Evolutionary conservation across 2,888 invertebrate genomes (phyloP).

Genomic region (Sturmia bella): DNA sequence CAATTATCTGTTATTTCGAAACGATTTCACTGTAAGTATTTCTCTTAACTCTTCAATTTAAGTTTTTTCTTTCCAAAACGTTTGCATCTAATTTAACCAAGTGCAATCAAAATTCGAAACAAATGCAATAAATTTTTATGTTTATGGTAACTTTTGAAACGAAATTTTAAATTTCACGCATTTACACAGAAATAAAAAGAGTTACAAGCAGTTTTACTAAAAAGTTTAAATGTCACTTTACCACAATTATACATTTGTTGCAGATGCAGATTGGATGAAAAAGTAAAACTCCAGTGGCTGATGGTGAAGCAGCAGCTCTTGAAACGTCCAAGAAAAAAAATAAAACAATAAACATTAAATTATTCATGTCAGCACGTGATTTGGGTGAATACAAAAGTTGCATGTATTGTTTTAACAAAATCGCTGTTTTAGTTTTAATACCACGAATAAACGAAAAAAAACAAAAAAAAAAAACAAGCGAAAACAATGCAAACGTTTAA

Average conservation of each 20-base stretch:
- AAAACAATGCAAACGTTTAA: constrained; percentile 63
- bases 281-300: constrained; percentile 31
- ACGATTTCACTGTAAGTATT: neutral
- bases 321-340: constrained; percentile 11
- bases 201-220: constrained; percentile 16
- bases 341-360: constrained; percentile 63
- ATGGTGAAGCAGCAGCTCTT: neutral
- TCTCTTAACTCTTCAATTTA: neutral
- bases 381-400: constrained; percentile 63
- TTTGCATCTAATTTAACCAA: neutral
- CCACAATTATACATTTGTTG: constrained; percentile 67
- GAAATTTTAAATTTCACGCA: constrained; percentile 62
- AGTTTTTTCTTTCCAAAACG: neutral
- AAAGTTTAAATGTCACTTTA: constrained; percentile 68
- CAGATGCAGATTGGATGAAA: constrained; percentile 57
- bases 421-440: constrained; percentile 20
- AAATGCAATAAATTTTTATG: constrained; percentile 26
- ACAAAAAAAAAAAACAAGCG: constrained; percentile 21
- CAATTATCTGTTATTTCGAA: neutral
- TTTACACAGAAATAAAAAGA: constrained; percentile 14
- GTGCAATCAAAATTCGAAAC: constrained; percentile 36
- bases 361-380: constrained; percentile 71
- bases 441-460: constrained; percentile 11
- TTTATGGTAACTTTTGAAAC: constrained; percentile 27
- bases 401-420: constrained; percentile 36